Conservation (phyloP, 2,888 invertebrate species). For the Dysmachus trigonus region DNA sequence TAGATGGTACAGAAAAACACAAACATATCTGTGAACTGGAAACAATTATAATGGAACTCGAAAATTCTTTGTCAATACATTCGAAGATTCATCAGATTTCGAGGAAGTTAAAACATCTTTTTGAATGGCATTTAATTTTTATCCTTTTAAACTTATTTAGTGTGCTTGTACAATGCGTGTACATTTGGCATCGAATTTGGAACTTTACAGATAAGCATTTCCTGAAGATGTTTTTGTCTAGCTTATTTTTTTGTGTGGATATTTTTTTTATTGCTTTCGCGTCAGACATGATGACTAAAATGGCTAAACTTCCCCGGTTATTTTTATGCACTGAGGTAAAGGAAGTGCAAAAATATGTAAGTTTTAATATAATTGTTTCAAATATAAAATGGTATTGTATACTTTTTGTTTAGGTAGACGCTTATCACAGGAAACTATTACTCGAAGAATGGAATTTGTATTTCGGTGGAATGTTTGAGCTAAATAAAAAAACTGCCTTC, state of each 20-base stretch:
- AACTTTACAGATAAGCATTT: not conserved
- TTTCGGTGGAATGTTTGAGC: not conserved
- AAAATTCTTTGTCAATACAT: not conserved
- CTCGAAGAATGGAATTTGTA: not conserved
- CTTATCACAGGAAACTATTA: not conserved
- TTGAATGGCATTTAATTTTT: not conserved
- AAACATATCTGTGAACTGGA: not conserved
- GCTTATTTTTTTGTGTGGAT: not conserved
- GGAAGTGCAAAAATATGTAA: not conserved
- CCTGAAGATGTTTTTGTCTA: not conserved
- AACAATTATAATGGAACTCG: not conserved
- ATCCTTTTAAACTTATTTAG: not conserved
- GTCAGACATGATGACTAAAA: not conserved
- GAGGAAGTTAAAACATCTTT: not conserved
- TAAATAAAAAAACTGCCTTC: not conserved
- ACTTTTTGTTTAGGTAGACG: not conserved
- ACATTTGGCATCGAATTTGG: not conserved
- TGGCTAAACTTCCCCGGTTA: not conserved
- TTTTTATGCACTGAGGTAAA: not conserved
- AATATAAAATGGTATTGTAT: not conserved
- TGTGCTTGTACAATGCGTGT: not conserved
- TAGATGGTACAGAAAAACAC: not conserved
- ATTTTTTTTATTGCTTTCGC: not conserved
- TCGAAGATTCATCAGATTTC: not conserved
- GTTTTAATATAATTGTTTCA: not conserved